These are phyloP conservation scores for Aspidapion aeneum DNA, from an alignment of 2,888 invertebrate genomes.

Conservation along the genomic window DNA sequence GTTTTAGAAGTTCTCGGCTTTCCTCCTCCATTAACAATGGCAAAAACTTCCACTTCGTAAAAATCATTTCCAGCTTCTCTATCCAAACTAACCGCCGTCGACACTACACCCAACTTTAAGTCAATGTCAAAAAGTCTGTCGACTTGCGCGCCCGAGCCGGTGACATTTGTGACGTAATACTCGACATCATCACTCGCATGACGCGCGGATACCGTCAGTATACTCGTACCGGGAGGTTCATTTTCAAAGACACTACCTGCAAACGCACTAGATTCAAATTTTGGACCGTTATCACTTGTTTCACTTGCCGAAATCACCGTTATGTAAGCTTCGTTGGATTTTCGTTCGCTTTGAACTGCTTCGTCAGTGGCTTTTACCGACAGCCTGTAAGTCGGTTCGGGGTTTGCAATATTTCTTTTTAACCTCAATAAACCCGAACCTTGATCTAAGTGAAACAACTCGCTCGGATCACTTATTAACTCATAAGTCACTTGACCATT, in stretches of 20 bases:
- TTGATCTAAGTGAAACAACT: conserved; percentile 77
- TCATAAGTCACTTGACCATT: conserved; percentile 93
- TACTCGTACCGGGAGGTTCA: conserved; percentile 81
- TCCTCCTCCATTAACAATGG: conserved; percentile 64
- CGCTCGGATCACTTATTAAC: conserved; percentile 72
- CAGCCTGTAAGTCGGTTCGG: conserved; percentile 75
- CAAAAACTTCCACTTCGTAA: conserved; percentile 83
- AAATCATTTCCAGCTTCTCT: conserved; percentile 78
- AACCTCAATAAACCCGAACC: conserved; percentile 72
- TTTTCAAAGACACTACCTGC: conserved; percentile 85
- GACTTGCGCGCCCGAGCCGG: conserved; percentile 70
- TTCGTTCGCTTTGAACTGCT: conserved; percentile 83
- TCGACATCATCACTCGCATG: conserved; percentile 67
- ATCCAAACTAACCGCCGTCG: conserved; percentile 79
- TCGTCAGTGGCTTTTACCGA: conserved; percentile 89
- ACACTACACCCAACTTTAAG: conserved; percentile 80
- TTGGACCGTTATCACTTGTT: conserved; percentile 53
- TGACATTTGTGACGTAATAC: conserved; percentile 88
- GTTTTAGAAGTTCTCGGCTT: conserved; percentile 74
- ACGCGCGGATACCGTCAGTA: conserved; percentile 75
- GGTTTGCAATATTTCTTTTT: conserved; percentile 55
- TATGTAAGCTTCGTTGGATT: conserved; percentile 82
- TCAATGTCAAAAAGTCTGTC: conserved; percentile 91
- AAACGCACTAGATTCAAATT: conserved; percentile 58
- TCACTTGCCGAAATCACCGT: conserved; percentile 70